These are phyloP conservation scores for Caenorhabditis brenneri DNA, from an alignment of 1,140 invertebrate genomes.

Conservation along the genomic window DNA sequence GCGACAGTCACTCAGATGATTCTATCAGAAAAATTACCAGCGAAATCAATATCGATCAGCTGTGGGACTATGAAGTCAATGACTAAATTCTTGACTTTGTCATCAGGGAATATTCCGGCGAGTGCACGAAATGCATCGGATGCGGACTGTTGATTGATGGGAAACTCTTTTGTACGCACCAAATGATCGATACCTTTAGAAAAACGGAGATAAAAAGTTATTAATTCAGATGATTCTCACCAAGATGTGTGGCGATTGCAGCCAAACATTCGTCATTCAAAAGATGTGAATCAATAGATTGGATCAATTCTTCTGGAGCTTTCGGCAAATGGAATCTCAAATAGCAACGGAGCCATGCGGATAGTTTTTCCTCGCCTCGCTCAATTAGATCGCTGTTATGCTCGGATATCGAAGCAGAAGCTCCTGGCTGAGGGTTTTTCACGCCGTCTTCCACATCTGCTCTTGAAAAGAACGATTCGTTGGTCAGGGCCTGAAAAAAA, in stretches of 20 bases:
- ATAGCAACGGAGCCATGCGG: slow-evolving; percentile 5
- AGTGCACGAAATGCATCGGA: slow-evolving; percentile 44
- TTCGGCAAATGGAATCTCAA: slow-evolving; percentile 51
- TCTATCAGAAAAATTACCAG: slow-evolving; percentile 45
- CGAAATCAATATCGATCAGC: slow-evolving; percentile 54
- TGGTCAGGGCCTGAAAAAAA: slow-evolving; percentile 47
- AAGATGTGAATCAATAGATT: slow-evolving; percentile 39
- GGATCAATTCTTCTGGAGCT: slow-evolving; percentile 56
- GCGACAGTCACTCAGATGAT: not conserved
- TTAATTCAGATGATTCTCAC: slow-evolving; percentile 1
- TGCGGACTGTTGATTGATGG: slow-evolving; percentile 10
- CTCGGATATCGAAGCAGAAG: not conserved
- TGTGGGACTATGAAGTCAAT: slow-evolving; percentile 56
- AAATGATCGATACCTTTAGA: slow-evolving; percentile 48
- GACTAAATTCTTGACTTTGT: slow-evolving; percentile 45
- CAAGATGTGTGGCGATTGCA: slow-evolving; percentile 34
- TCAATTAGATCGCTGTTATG: slow-evolving; percentile 41
- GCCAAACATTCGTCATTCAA: slow-evolving; percentile 42
- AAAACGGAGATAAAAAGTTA: no score
- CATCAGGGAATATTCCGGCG: slow-evolving; percentile 24
- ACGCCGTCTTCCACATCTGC: slow-evolving; percentile 46
- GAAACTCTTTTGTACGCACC: slow-evolving; percentile 53
- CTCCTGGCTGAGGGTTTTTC: slow-evolving; percentile 29
- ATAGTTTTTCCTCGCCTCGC: not conserved
- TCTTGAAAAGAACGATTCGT: slow-evolving; percentile 22